Conservation (phyloP, 2,113 vertebrate genomes). For the Elgaria multicarinata region DNA sequence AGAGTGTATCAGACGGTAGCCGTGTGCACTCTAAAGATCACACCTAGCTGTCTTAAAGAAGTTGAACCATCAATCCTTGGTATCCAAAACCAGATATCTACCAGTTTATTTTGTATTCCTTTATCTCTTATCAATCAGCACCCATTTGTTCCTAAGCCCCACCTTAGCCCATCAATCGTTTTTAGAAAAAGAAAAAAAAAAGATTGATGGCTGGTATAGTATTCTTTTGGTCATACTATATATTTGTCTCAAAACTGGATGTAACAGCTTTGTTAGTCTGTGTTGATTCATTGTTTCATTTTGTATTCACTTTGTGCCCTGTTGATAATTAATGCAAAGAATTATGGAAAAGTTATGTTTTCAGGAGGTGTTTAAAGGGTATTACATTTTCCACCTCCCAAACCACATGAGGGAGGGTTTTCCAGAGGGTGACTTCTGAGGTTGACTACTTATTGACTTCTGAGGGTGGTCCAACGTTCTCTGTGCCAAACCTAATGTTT, state of each 20-base stretch:
- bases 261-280: background rate
- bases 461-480: background rate
- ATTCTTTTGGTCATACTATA: background rate
- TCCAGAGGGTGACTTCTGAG: no score
- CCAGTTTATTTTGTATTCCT: no score
- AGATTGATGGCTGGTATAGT: no score
- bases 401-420: no score
- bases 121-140: no score
- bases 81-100: background rate
- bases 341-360: background rate
- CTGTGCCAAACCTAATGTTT: conserved; percentile 27
- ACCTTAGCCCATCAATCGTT: no score
- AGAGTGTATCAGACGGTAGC: no score
- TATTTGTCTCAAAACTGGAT: no score
- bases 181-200: no score
- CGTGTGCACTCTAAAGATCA: background rate
- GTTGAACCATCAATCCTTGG: background rate
- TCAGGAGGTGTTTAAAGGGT: no score
- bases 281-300: background rate
- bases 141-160: no score
- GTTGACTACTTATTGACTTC: background rate
- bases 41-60: background rate
- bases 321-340: background rate
- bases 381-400: no score
- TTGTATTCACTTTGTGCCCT: background rate